These are phyloP conservation scores for Elephantulus edwardii DNA, from an alignment of 2,113 vertebrate genomes.

Conservation along the genomic window DNA sequence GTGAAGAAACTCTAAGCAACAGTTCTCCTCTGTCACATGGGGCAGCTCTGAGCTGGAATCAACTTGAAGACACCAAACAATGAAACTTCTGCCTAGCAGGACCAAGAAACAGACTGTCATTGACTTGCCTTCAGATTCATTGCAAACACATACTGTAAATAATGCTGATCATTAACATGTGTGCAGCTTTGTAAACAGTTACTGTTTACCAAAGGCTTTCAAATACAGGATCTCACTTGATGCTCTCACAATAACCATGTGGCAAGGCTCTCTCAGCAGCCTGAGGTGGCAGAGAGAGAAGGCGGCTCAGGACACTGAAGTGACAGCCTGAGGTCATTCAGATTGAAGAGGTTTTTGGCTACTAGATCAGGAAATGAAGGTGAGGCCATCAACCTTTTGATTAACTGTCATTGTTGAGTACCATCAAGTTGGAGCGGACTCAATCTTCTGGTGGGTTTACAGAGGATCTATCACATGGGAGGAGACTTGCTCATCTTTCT, in stretches of 20 bases:
- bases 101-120: background rate
- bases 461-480: no score
- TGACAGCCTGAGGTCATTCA: background rate
- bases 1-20: background rate
- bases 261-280: background rate
- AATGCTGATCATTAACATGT: background rate
- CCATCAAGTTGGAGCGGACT: no score
- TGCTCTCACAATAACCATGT: background rate
- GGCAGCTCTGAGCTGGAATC: background rate
- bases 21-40: background rate
- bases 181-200: background rate
- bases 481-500: no score
- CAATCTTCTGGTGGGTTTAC: no score
- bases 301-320: background rate
- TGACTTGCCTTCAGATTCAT: background rate
- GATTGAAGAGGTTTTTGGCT: background rate
- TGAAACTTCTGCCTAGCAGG: background rate
- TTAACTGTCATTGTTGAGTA: background rate
- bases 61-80: background rate
- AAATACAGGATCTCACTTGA: constrained; percentile 37
- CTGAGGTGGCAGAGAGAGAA: background rate
- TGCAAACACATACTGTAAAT: constrained; percentile 13
- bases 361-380: background rate
- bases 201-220: constrained; percentile 38
- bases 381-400: background rate